A percentile compares a stretch with the other conserved stretches of the same genome.
These are phyloP conservation scores for Enteromius radiatus DNA, from an alignment of 2,797 vertebrate genomes.

Conservation along the genomic window DNA sequence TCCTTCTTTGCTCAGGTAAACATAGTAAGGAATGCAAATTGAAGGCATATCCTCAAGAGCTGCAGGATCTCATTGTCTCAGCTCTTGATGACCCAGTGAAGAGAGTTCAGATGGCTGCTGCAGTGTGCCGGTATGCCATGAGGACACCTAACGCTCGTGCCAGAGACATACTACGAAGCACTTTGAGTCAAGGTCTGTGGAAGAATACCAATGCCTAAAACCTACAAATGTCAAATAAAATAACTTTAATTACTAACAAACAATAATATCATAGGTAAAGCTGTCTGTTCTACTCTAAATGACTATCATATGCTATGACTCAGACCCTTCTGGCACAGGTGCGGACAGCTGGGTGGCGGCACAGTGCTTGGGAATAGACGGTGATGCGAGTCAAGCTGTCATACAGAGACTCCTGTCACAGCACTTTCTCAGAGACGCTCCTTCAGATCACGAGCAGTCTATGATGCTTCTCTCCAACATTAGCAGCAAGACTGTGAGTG, in stretches of 20 bases:
- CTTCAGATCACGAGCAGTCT: conserved; percentile 68
- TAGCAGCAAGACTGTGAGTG: conserved; percentile 72
- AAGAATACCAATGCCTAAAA: background rate
- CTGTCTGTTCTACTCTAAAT: background rate
- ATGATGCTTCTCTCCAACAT: conserved; percentile 69
- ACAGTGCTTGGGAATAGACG: conserved; percentile 77
- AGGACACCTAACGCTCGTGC: conserved; percentile 64
- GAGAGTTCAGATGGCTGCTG: conserved; percentile 75
- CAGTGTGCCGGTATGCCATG: conserved; percentile 73
- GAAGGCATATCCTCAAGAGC: conserved; percentile 65
- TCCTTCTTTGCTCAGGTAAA: conserved; percentile 40
- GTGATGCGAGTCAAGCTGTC: conserved; percentile 67
- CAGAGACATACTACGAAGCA: conserved; percentile 67
- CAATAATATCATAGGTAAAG: background rate
- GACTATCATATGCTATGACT: conserved; percentile 19
- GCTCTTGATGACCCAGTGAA: conserved; percentile 69
- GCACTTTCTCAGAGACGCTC: conserved; percentile 67
- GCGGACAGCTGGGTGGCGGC: conserved; percentile 79
- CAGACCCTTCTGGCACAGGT: conserved; percentile 65
- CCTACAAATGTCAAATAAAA: background rate
- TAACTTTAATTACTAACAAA: background rate
- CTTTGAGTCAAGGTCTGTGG: conserved; percentile 72
- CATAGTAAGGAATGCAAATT: conserved; percentile 37
- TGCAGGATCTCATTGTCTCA: conserved; percentile 65
- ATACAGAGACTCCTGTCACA: conserved; percentile 75